Evolutionary conservation across 2,888 invertebrate species (phyloP).

Genomic region (Vesta saturnalis): DNA sequence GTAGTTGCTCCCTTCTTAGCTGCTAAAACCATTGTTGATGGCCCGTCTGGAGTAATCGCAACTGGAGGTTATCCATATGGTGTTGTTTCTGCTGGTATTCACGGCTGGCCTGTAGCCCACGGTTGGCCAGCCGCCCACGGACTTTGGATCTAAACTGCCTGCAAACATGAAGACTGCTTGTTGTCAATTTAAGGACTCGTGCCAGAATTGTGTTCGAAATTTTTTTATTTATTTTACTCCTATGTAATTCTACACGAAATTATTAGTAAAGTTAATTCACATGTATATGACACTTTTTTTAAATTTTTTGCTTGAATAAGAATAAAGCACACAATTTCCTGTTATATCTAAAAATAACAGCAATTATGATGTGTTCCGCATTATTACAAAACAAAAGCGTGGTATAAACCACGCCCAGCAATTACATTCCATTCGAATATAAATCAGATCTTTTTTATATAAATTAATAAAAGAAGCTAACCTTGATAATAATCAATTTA

Average conservation of each 20-base stretch:
- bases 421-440: neutral
- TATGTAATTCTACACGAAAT: too few relatives aligned
- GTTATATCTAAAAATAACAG: too few relatives aligned
- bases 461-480: neutral
- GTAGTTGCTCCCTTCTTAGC: constrained; percentile 24
- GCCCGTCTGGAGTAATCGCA: neutral
- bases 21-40: neutral
- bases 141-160: neutral
- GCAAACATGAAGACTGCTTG: neutral
- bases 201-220: neutral
- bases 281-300: too few relatives aligned
- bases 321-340: neutral
- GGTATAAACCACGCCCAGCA: neutral
- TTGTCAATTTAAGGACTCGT: neutral
- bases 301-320: too few relatives aligned
- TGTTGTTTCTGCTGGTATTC: neutral
- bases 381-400: neutral
- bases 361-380: too few relatives aligned
- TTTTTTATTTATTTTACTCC: too few relatives aligned
- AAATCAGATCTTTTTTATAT: neutral
- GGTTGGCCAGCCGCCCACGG: neutral
- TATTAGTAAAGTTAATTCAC: too few relatives aligned
- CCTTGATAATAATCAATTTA: neutral
- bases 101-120: neutral
- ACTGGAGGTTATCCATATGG: too few relatives aligned